phyloP scores from a whole-genome alignment of 1,140 invertebrate species.

The Latrodectus geometricus region DNA sequence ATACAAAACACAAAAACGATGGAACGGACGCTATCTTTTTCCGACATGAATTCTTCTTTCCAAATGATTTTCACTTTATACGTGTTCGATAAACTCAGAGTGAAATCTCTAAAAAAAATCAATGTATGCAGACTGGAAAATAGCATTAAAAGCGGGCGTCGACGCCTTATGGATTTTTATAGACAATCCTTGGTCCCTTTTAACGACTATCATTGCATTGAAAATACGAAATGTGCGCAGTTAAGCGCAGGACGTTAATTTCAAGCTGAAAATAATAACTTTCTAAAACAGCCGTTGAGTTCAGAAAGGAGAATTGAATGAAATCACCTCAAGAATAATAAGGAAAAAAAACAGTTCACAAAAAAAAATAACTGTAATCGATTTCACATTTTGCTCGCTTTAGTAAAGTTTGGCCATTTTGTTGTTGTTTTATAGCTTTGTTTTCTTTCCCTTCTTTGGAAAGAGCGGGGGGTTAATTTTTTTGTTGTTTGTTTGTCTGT shows the following conservation, averaged over 20 bases:
- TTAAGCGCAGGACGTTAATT: constrained; percentile 38
- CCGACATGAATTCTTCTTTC: background rate
- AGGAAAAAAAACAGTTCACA: constrained; percentile 18
- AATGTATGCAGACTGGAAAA: background rate
- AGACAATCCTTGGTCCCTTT: background rate
- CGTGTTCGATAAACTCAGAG: background rate
- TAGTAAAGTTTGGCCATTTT: constrained; percentile 25
- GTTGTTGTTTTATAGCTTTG: background rate
- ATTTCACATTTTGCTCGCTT: constrained; percentile 34
- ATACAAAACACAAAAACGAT: no score
- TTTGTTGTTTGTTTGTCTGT: background rate
- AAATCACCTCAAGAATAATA: constrained; percentile 17
- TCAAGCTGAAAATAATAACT: constrained; percentile 35
- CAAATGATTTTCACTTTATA: background rate
- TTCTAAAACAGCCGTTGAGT: constrained; percentile 42
- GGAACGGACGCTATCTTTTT: no score
- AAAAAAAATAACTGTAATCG: constrained; percentile 18
- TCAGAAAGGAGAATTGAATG: constrained; percentile 33
- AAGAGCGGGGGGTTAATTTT: background rate
- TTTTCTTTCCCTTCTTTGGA: background rate
- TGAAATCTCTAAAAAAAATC: background rate
- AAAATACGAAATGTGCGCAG: background rate
- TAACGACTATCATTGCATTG: constrained; percentile 18
- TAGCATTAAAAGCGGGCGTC: background rate
- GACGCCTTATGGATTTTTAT: background rate